Evolutionary conservation across 1,140 invertebrate genomes (phyloP).

Genomic region (Drosophila navojoa): DNA sequence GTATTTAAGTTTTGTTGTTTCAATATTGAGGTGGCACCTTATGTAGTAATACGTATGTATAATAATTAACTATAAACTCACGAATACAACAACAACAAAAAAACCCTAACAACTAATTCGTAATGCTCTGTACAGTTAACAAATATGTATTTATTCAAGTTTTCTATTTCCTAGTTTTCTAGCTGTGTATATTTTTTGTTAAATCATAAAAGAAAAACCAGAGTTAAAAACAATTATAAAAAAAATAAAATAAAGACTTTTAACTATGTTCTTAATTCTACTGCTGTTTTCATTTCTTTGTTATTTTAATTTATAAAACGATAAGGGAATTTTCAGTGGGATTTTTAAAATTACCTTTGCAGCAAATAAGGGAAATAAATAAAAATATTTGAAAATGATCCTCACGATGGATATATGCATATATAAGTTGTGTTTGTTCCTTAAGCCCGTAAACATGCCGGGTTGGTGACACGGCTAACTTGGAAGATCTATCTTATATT

Average conservation of each 20-base stretch:
- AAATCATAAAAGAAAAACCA: conserved; percentile 41
- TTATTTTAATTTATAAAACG: no score
- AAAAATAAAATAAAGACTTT: conserved; percentile 50
- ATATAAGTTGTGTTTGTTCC: no score
- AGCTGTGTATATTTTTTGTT: conserved; percentile 70
- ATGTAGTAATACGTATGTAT: conserved; percentile 16
- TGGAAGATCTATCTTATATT: no score
- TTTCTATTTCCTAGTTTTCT: conserved; percentile 52
- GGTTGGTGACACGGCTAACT: no score
- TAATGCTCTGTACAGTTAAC: conserved; percentile 49
- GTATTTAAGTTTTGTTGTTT: conserved; percentile 79
- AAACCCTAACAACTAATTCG: conserved; percentile 25
- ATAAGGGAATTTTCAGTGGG: no score
- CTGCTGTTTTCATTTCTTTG: no score
- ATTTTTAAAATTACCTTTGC: no score
- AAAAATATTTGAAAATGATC: no score
- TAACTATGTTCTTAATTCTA: not conserved
- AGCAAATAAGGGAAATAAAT: no score
- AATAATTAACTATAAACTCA: not conserved
- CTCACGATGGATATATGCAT: no score
- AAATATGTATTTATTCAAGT: conserved; percentile 66
- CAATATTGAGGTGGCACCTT: conserved; percentile 42
- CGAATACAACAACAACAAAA: not conserved
- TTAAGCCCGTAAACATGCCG: no score
- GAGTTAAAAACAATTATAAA: conserved; percentile 45